A percentile compares a stretch with the other conserved stretches of the same genome.
Conservation (phyloP, 1,140 invertebrate genomes). For the Tenebrio molitor region DNA sequence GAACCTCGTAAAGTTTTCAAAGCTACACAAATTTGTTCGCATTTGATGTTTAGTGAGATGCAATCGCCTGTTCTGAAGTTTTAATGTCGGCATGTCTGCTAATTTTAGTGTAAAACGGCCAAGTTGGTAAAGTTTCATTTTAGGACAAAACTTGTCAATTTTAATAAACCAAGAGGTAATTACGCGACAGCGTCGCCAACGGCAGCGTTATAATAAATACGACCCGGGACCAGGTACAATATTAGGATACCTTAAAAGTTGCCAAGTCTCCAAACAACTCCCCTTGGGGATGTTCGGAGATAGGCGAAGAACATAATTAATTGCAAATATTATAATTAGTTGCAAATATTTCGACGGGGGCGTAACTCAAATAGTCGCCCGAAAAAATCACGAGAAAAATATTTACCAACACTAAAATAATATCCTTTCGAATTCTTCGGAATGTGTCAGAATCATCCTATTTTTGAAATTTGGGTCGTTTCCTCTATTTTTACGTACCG, state of each 20-base stretch:
- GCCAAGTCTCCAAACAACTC: constrained; percentile 2
- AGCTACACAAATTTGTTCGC: no score
- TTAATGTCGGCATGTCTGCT: no score
- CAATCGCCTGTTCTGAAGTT: no score
- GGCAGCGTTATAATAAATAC: constrained; percentile 10
- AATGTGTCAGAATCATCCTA: neutral
- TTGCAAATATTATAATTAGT: no score
- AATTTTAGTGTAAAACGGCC: no score
- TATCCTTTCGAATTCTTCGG: neutral
- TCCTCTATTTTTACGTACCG: constrained; percentile 16
- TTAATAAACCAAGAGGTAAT: constrained; percentile 10
- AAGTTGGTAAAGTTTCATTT: constrained; percentile 3
- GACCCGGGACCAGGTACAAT: neutral
- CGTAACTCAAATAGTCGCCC: no score
- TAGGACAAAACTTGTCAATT: neutral
- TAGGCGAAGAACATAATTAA: no score
- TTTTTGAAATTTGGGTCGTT: constrained; percentile 27
- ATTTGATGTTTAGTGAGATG: no score
- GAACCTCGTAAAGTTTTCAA: no score
- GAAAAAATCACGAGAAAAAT: no score
- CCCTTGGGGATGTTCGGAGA: no score
- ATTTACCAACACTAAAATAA: neutral
- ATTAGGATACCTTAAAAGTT: neutral
- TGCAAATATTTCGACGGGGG: no score
- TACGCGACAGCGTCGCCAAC: neutral